Conservation (phyloP, 2,888 invertebrate species). For the Nymphalis polychloros region DNA sequence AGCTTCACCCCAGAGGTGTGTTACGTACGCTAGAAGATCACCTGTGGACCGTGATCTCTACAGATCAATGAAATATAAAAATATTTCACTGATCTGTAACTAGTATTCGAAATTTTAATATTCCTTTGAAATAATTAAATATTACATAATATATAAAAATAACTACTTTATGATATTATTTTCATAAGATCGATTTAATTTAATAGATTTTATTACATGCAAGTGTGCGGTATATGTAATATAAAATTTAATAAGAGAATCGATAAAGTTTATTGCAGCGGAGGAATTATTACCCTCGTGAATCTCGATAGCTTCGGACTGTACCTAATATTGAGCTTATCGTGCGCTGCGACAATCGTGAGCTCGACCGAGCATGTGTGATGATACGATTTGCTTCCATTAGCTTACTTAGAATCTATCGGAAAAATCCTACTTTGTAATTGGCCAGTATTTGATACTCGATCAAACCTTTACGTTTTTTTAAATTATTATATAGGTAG, state of each 20-base stretch:
- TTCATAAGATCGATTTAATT: too few species aligned
- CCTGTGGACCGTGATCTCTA: too few species aligned
- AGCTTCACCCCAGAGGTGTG: too few species aligned
- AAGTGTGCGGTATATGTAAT: slow-evolving; percentile 25
- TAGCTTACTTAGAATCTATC: slow-evolving; percentile 20
- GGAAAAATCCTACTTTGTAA: slow-evolving; percentile 18
- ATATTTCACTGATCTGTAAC: too few species aligned
- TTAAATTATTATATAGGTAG: neutral
- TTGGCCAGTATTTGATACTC: slow-evolving; percentile 8
- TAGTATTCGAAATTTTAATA: too few species aligned
- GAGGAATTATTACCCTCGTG: slow-evolving; percentile 78
- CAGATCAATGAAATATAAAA: too few species aligned
- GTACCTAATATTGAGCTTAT: slow-evolving; percentile 69
- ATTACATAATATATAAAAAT: too few species aligned
- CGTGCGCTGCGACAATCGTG: slow-evolving; percentile 74
- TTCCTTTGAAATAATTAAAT: too few species aligned
- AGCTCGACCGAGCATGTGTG: slow-evolving; percentile 59
- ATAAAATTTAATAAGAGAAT: slow-evolving; percentile 75
- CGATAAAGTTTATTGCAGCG: slow-evolving; percentile 73
- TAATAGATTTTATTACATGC: too few species aligned
- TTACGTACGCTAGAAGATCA: too few species aligned
- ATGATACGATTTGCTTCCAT: slow-evolving; percentile 48
- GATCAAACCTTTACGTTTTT: neutral
- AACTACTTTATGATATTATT: too few species aligned
- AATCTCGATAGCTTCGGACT: slow-evolving; percentile 75